These are phyloP conservation scores for Heterodera schachtii DNA, from an alignment of 1,140 invertebrate genomes.

Conservation along the genomic window DNA sequence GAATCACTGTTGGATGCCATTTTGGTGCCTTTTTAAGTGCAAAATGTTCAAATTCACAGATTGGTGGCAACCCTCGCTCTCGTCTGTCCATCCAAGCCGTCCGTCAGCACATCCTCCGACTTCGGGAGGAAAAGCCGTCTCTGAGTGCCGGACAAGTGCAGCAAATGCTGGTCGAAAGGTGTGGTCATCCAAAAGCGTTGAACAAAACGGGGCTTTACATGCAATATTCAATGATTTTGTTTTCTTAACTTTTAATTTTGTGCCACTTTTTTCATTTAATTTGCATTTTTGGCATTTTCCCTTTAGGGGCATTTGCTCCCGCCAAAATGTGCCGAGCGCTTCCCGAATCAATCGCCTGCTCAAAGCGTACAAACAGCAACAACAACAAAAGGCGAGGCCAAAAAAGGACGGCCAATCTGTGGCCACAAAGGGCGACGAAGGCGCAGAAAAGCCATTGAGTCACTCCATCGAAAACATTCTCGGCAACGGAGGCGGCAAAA, in stretches of 20 bases:
- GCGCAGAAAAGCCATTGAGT: slow-evolving; percentile 11
- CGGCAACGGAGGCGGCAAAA: neutral
- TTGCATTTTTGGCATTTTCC: neutral
- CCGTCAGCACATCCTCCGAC: slow-evolving; percentile 49
- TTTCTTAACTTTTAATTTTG: neutral
- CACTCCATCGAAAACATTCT: slow-evolving; percentile 34
- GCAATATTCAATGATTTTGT: too few relatives aligned
- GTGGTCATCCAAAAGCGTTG: too few relatives aligned
- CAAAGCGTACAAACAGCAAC: slow-evolving; percentile 19
- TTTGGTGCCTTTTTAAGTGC: neutral
- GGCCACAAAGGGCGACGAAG: neutral
- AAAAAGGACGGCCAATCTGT: neutral
- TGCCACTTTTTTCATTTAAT: neutral
- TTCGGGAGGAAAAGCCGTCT: slow-evolving; percentile 46
- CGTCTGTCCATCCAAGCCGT: slow-evolving; percentile 54
- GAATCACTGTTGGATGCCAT: neutral
- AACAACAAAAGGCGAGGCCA: neutral
- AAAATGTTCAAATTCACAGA: slow-evolving; percentile 36
- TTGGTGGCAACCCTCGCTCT: slow-evolving; percentile 57
- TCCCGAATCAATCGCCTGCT: slow-evolving; percentile 29
- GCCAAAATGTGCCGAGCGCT: slow-evolving; percentile 26
- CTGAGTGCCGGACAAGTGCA: slow-evolving; percentile 48
- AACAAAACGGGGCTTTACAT: neutral
- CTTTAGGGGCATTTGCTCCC: slow-evolving; percentile 28
- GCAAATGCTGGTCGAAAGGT: slow-evolving; percentile 43